Evolutionary conservation across 2,797 vertebrate genomes (phyloP).

Genomic region (Bovichtus variegatus): DNA sequence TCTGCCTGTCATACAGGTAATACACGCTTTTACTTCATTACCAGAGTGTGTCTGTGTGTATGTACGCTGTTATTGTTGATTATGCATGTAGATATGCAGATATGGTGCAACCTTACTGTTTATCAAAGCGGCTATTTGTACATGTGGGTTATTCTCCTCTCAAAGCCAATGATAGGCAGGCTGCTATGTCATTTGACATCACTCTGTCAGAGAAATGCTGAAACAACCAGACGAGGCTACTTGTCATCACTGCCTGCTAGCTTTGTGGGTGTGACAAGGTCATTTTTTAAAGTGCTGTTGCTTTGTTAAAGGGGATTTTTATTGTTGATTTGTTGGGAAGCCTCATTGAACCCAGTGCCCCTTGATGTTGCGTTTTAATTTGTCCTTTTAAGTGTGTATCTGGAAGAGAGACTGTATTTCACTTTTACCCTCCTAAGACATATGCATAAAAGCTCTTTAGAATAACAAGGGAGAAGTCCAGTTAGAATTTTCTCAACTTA

Average conservation of each 20-base stretch:
- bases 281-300: slow-evolving; percentile 2
- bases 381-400: background rate
- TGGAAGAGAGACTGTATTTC: background rate
- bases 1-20: slow-evolving; percentile 68
- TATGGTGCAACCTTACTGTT: background rate
- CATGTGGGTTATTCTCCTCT: slow-evolving; percentile 25
- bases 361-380: background rate
- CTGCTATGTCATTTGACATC: slow-evolving; percentile 53
- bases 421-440: background rate
- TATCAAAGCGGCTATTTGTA: slow-evolving; percentile 5
- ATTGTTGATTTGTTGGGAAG: slow-evolving; percentile 5
- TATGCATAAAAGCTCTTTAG: background rate
- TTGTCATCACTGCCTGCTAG: slow-evolving; percentile 40
- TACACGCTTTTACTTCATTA: slow-evolving; percentile 32
- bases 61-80: background rate
- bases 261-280: slow-evolving; percentile 40
- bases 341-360: background rate
- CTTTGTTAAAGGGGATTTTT: slow-evolving; percentile 36
- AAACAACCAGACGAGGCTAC: slow-evolving; percentile 32
- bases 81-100: slow-evolving; percentile 2
- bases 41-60: background rate
- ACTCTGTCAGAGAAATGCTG: slow-evolving; percentile 57
- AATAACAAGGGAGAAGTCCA: background rate
- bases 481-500: background rate
- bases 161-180: slow-evolving; percentile 24